Evolutionary conservation across 2,797 vertebrate species (phyloP).

Genomic region (Anabacerthia variegaticeps): DNA sequence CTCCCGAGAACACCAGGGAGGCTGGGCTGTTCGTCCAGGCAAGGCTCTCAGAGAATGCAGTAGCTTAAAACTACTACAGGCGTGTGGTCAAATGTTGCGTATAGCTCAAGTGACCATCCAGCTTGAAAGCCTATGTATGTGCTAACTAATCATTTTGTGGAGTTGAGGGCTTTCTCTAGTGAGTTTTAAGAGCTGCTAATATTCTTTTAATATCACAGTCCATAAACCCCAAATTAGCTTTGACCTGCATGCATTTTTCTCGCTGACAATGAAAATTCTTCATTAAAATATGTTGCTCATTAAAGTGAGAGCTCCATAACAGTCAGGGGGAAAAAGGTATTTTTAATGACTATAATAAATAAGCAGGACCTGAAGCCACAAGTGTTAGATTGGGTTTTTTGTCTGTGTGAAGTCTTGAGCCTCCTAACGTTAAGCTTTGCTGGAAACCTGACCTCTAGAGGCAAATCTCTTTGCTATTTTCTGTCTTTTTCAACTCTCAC

Average conservation of each 20-base stretch:
- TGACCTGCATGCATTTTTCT: constrained; percentile 13
- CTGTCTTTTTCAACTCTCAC: neutral
- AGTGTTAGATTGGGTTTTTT: neutral
- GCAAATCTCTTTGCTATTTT: neutral
- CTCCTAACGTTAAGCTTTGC: neutral
- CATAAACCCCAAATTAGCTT: constrained; percentile 35
- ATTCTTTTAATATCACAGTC: constrained; percentile 35
- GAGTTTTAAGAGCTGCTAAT: constrained; percentile 23
- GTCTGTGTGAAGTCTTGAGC: neutral
- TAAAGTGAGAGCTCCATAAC: neutral
- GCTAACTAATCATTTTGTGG: neutral
- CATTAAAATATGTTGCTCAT: neutral
- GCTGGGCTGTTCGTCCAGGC: neutral
- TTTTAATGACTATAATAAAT: neutral
- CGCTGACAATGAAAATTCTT: neutral
- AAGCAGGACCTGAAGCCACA: neutral
- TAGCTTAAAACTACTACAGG: neutral
- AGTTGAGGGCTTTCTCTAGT: neutral
- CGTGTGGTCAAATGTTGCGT: neutral
- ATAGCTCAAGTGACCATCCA: neutral
- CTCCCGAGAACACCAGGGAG: neutral
- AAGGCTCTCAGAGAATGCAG: neutral
- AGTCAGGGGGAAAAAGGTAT: neutral
- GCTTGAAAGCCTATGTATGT: neutral
- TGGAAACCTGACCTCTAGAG: neutral